Evolutionary conservation across 2,888 invertebrate species (phyloP), one percentile per base, ranked within the genome.

Genomic region (Cynaeus angustus): DNA sequence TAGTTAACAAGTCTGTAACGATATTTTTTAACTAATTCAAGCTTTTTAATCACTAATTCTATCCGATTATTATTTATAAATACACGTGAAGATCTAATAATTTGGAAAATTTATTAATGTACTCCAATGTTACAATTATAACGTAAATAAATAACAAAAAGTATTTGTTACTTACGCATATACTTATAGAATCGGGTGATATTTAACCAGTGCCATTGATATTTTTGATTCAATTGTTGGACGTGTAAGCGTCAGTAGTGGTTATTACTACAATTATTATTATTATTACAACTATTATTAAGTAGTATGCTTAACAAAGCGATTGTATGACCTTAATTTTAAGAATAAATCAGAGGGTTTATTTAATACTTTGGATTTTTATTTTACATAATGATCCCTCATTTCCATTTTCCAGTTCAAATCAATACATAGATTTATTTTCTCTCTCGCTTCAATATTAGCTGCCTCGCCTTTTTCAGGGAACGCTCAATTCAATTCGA

Each of bases 201-300:
- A 85, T 85, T 85, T 85, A 85, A 85, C 84, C 85, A 85, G 85
- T 85, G 85, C 85, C 85, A 85, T 85, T 82, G 83, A 85, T 84
- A 85, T 85, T 85, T 84, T 85, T 85, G 83, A 85, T 84, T 85
- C 81, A 83, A 84, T 85, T 85, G 85, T 85, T 85, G 82, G 84
- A 81, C 83, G 84, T 83, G 76, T 78, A 78, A 79, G 82, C 82
- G 83, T 83, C 83, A 83, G 82, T 85, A 85, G 85, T 83, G 81
- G 83, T 84, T 84, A 84, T 83, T 81, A 80, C 79, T 80, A 81
- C 80, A 82, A 81, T 78, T 80, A 80, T 79, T 77, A 70, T 61
- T 66, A 70, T 46, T 81, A 80, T 78, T 41, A 41, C 41, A 41
- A 41, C 10, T 79, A 82, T 81, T 82, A 80, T 79, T 78, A 79